Base-by-base conservation (phyloP, 1,140 invertebrate genomes). In the Sipha flava region DNA sequence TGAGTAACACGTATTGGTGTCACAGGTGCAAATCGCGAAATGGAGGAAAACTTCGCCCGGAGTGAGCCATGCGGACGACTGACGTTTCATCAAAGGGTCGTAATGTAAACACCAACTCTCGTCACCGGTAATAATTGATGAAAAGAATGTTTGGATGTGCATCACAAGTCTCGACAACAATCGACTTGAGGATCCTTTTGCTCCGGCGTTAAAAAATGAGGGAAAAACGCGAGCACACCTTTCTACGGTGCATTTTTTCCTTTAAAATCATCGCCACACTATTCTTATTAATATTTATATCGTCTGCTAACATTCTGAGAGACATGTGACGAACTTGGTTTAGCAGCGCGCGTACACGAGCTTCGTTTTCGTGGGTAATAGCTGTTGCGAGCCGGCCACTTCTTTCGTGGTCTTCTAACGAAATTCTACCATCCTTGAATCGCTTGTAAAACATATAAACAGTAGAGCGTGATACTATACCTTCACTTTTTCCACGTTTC, bases 351-450 rank as follows among this genome's bases (percentile, higher is more conserved):
- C 37, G 37, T 10, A 40, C 37, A 10, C 37, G 37, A 4, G 5
- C 47, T 1, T 7, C 16, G 47, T 80, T 80, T 23, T 10, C 31
- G 34, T 47, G 45, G 23, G 34, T 80, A 29, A 29, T 57, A 3
- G 49, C 52, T 7, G 45, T 81, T 23, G 66, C 75, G 34, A 70
- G 80, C 3, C 70, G 68, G n/a, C n/a, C n/a, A n/a, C n/a, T n/a
- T n/a, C n/a, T n/a, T n/a, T n/a, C n/a, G n/a, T n/a, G n/a, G n/a
- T n/a, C n/a, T n/a, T 81, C 70, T 12, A 81, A 57, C 1, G 54
- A 49, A 34, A 81, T 57, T 29, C 79, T 66, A 34, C 82, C 82
- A 5, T 43, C 68, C 79, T 70, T 68, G 59, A 82, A 82, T 10
- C 43, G 34, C 64, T 59, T 70, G 45, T 54, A 73, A 80, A 72